phyloP scores from a whole-genome alignment of 2,113 vertebrate species.

The Microcebus ravelobensis region DNA sequence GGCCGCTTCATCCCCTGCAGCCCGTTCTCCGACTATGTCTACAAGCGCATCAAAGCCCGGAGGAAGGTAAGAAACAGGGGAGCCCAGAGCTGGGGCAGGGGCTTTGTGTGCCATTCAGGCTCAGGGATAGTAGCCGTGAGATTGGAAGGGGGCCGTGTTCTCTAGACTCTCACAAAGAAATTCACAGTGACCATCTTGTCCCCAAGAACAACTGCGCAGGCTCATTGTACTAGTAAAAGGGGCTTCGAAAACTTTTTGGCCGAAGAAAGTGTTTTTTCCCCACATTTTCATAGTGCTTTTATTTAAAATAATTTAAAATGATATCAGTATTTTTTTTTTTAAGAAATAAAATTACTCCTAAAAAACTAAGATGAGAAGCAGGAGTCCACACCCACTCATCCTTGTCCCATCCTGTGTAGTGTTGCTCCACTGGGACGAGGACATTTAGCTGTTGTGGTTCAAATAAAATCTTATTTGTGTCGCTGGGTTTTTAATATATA shows the following conservation, averaged over 20 bases:
- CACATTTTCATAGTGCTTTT: background rate
- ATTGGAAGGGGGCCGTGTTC: rapidly evolving
- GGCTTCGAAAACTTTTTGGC: background rate
- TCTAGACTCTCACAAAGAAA: background rate
- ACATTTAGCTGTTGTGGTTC: background rate
- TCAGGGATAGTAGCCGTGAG: background rate
- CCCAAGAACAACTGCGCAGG: background rate
- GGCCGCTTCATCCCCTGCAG: constrained; percentile 95
- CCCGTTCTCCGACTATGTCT: constrained; percentile 95
- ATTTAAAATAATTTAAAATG: background rate
- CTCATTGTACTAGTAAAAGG: background rate
- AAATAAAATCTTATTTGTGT: background rate
- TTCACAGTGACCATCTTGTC: rapidly evolving
- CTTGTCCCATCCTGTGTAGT: too few relatives aligned
- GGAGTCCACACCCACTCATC: background rate
- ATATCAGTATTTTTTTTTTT: background rate
- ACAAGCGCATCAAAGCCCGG: constrained; percentile 98
- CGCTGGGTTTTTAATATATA: background rate
- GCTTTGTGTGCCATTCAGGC: background rate
- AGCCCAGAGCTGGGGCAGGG: rapidly evolving
- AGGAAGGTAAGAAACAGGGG: constrained; percentile 90
- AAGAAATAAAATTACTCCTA: background rate
- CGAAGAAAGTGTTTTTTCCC: background rate
- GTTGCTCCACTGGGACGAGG: background rate
- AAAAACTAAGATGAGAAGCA: background rate